Evolutionary conservation across 64 coral and sea anemone genomes (phyloP), one percentile per base, ranked within the genome.

Genomic region (Cladopsammia gracilis): DNA sequence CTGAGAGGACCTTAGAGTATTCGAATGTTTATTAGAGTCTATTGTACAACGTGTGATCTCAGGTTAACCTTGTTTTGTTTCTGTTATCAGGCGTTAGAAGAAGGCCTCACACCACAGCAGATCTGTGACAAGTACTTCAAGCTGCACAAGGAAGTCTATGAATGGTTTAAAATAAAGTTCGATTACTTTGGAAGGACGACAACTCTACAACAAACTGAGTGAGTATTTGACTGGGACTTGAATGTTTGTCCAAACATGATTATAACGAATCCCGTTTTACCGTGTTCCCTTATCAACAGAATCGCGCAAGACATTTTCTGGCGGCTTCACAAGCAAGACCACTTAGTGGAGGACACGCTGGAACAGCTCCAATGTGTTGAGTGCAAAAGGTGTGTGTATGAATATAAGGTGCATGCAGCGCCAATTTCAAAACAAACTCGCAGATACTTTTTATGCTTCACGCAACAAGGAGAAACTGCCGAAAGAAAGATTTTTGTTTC

Each of bases 51-150:
- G 9, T 20, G 14, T 20, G 16, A 25, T 54, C 11, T 8, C 12
- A 54, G 53, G 45, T 51, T 82, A 34, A 34, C 34, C 34, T 15
- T 19, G 14, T 23, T 56, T 64, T 61, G 8, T 16, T 49, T 90
- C 48, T 82, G 64, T 86, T 85, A 47, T 44, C 69, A 99, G 98
- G 98, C 98, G 23, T 48, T 99, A 70, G 94, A 99, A 61, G 98
- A 99, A 79, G 98, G 94, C 9, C 51, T 96, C 14, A 96, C 98
- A 15, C 98, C 98, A 2, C 64, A 96, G 58, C 62, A 99, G 79
- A 96, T 99, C 49, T 99, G 98, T 77, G 91, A 96, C 44, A 99
- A 99, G 83, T 99, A 99, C 77, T 96, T 79, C 77, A 96, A 96
- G 42, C 65, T 99, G 5, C 98, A 99, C 78, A 90, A 77, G 7